Conservation (phyloP, 2,888 invertebrate species). For the Tyria jacobaeae region DNA sequence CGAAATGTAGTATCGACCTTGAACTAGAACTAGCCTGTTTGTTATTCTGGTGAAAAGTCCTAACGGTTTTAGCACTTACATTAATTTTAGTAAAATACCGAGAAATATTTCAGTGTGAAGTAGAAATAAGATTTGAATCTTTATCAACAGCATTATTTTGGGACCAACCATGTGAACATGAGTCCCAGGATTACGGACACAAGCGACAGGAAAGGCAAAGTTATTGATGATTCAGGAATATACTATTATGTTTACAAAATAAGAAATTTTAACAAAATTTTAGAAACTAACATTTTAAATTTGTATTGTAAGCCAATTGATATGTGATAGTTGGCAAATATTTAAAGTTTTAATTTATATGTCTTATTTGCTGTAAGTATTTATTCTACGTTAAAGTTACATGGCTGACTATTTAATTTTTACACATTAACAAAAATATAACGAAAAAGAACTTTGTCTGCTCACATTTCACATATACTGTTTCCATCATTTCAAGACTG, state of each 20-base stretch:
- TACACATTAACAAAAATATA: no score
- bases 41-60: neutral
- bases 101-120: conserved; percentile 48
- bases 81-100: neutral
- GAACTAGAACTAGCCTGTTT: conserved; percentile 13
- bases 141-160: conserved; percentile 64
- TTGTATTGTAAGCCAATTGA: no score
- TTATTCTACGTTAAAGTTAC: no score
- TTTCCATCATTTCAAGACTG: neutral
- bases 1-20: conserved; percentile 27
- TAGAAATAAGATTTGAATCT: conserved; percentile 40
- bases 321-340: neutral
- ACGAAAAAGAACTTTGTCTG: no score
- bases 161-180: conserved; percentile 77
- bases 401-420: no score
- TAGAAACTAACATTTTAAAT: no score
- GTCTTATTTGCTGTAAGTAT: no score
- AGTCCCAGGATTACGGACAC: conserved; percentile 57
- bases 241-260: no score
- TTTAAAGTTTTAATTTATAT: neutral
- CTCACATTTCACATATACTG: no score
- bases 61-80: neutral
- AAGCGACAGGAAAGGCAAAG: conserved; percentile 34
- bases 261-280: no score
- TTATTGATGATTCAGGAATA: no score